Percentiles rank a stretch among this genome's conserved stretches.
Evolutionary conservation across 2,113 vertebrate genomes (phyloP).

Genomic region (Probosciger aterrimus): DNA sequence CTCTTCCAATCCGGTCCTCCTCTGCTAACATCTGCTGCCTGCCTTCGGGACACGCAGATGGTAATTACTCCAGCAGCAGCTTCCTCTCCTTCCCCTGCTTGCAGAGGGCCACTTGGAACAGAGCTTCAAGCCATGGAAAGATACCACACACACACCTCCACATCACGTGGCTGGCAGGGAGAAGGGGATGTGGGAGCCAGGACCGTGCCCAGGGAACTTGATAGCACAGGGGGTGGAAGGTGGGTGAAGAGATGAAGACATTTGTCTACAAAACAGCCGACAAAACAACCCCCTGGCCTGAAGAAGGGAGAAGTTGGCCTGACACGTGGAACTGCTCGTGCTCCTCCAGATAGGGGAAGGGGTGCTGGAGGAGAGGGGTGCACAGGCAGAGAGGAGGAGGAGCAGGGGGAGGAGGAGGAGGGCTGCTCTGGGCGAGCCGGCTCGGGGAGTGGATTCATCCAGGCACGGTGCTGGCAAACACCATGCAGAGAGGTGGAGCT

Average conservation of each 20-base stretch:
- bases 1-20: constrained; percentile 62
- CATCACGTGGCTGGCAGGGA: background rate
- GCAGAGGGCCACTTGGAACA: constrained; percentile 58
- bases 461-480: constrained; percentile 48
- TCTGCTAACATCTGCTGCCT: constrained; percentile 83
- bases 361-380: background rate
- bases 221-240: background rate
- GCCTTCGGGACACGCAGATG: constrained; percentile 83
- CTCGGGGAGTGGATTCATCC: constrained; percentile 37
- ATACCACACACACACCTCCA: background rate
- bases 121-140: background rate
- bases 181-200: background rate
- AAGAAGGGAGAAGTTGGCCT: background rate
- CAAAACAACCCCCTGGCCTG: background rate
- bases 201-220: background rate
- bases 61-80: constrained; percentile 83
- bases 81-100: constrained; percentile 78
- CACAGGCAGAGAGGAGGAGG: background rate
- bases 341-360: background rate
- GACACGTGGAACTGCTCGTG: background rate
- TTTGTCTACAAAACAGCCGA: background rate
- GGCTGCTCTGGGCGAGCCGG: constrained; percentile 6
- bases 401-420: background rate
- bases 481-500: constrained; percentile 62
- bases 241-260: background rate